These are phyloP conservation scores for Lacanobia oleracea DNA, from an alignment of 2,888 invertebrate genomes.

Conservation along the genomic window DNA sequence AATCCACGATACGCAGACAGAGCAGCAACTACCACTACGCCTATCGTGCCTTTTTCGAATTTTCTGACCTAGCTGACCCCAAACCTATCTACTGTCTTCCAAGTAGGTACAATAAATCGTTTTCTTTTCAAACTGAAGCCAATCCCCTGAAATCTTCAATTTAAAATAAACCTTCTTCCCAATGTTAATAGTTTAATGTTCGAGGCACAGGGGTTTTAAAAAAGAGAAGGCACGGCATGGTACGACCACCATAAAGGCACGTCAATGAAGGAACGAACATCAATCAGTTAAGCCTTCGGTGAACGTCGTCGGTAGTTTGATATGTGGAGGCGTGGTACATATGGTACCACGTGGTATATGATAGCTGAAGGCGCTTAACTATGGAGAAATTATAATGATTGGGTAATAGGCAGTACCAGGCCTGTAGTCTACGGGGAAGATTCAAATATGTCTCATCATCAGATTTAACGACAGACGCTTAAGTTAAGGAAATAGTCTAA, in stretches of 20 bases:
- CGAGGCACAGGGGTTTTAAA: slow-evolving; percentile 28
- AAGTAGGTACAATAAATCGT: slow-evolving; percentile 23
- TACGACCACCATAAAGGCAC: slow-evolving; percentile 39
- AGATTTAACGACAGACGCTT: too few relatives aligned
- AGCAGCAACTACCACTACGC: too few relatives aligned
- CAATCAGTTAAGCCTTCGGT: slow-evolving; percentile 57
- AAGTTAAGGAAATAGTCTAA: too few relatives aligned
- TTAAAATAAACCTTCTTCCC: slow-evolving; percentile 19
- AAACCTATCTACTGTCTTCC: not conserved
- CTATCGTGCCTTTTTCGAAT: too few relatives aligned
- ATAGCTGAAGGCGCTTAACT: not conserved
- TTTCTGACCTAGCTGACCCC: not conserved
- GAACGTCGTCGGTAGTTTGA: slow-evolving; percentile 30
- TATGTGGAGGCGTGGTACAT: slow-evolving; percentile 39
- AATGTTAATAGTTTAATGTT: slow-evolving; percentile 36
- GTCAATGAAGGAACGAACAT: slow-evolving; percentile 42
- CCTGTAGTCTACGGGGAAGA: too few relatives aligned
- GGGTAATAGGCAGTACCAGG: too few relatives aligned
- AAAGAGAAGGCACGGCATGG: slow-evolving; percentile 60
- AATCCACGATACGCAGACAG: too few relatives aligned
- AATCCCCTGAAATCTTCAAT: slow-evolving; percentile 11
- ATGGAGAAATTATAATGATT: not conserved
- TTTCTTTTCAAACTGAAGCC: not conserved
- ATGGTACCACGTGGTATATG: slow-evolving; percentile 14
- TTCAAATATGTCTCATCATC: too few relatives aligned